Base-by-base conservation (phyloP, 2,797 vertebrate species). In the Zenarchopterus dispar region DNA sequence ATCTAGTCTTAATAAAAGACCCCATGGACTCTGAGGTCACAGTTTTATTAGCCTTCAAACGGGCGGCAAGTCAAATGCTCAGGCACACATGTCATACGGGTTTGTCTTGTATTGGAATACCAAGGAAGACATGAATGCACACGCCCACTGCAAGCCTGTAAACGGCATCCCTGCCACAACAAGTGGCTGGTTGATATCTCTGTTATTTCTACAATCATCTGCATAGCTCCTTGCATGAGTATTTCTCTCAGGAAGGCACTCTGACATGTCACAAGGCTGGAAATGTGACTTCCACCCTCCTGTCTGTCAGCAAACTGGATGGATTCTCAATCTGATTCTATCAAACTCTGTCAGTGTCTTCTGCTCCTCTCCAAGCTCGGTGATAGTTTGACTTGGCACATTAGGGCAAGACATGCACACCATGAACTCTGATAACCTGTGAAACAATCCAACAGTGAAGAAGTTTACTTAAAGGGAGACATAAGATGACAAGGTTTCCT, bases 1-100 rank as follows among this genome's bases (percentile, higher is more conserved):
- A 90, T 90, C 82, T 80, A 74, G 71, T 70, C 18, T 78, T 31
- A 81, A 53, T 62, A 47, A 64, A 84, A 82, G 73, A 68, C 56
- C 73, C 47, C 64, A 65, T 84, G 63, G 84, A 80, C 77, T 77
- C 44, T 45, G 0, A 61, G 75, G 75, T 81, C 79, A 62, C 56
- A 56, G 72, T 55, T 47, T 62, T 28, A 57, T 50, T 41, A 44
- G 58, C 36, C 49, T 9, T 19, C 46, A 51, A 31, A 60, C 57
- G 63, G 45, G 72, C n/a, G 16, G 6, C 23, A 19, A 28, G 48
- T 65, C 46, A 28, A 65, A 75, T 28, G 62, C 72, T 41, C 51
- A 44, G 47, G 7, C 52, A 56, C 75, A 54, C 60, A 26, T 21
- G 3, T 15, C 31, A 2, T 23, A 16, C 53, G 18, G 11, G 36